Evolutionary conservation across 2,113 vertebrate species (phyloP).

Genomic region (Saccopteryx bilineata): DNA sequence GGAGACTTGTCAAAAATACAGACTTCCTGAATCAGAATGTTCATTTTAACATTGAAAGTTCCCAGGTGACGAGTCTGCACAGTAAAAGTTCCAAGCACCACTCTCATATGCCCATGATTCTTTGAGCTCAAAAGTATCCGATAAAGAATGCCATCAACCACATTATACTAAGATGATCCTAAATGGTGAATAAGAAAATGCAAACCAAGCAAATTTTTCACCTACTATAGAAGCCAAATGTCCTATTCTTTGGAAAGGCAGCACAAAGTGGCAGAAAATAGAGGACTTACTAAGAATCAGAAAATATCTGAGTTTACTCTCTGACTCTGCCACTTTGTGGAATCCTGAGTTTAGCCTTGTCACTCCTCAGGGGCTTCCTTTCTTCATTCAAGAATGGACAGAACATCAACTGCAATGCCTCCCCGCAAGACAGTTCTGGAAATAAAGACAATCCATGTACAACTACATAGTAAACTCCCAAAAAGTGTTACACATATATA

Average conservation of each 20-base stretch:
- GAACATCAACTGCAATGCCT: background rate
- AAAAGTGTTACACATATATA: background rate
- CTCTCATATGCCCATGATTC: background rate
- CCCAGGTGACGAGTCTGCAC: background rate
- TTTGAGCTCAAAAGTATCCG: slow-evolving; percentile 23
- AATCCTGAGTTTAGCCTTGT: background rate
- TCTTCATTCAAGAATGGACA: background rate
- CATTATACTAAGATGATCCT: background rate
- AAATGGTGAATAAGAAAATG: slow-evolving; percentile 53
- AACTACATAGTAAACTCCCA: background rate
- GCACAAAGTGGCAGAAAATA: background rate
- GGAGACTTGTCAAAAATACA: background rate
- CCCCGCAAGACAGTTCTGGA: background rate
- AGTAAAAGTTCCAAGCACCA: background rate
- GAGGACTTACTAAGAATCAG: background rate
- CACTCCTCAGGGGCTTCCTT: background rate
- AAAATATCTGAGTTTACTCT: background rate
- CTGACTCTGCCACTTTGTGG: background rate
- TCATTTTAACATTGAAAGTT: background rate
- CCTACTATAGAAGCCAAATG: background rate
- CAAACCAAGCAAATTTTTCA: slow-evolving; percentile 11
- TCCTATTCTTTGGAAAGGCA: background rate
- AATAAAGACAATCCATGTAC: background rate
- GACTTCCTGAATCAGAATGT: background rate
- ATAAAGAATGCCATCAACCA: background rate